A percentile compares a stretch with the other conserved stretches of the same genome.
These are phyloP conservation scores for Monarcha castaneiventris DNA, from an alignment of 2,113 vertebrate species.

Conservation along the genomic window DNA sequence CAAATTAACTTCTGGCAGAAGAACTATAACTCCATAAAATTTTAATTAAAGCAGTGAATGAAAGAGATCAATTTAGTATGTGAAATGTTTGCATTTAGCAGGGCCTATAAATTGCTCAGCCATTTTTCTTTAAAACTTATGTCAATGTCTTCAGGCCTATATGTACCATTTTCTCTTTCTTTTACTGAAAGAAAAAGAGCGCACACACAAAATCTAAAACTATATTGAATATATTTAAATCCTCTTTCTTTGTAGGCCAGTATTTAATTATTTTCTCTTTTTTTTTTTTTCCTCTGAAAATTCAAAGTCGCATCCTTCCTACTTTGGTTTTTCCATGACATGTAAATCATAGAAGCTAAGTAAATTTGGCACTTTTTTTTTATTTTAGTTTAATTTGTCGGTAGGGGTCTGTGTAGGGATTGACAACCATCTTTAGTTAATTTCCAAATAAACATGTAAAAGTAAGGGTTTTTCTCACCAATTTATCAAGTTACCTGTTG, in stretches of 20 bases:
- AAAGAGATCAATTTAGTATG: background rate
- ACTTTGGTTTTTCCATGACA: background rate
- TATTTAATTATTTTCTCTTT: background rate
- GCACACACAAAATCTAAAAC: background rate
- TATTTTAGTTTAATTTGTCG: background rate
- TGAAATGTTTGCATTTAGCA: background rate
- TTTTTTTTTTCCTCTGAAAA: background rate
- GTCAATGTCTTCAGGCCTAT: background rate
- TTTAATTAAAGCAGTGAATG: background rate
- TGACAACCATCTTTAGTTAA: background rate
- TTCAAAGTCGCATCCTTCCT: background rate
- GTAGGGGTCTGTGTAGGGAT: background rate
- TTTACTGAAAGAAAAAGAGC: background rate
- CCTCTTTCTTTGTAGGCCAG: background rate
- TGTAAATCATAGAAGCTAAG: background rate
- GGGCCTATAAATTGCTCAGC: background rate
- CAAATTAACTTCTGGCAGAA: background rate
- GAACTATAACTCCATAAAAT: background rate
- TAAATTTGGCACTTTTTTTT: background rate
- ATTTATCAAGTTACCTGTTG: background rate
- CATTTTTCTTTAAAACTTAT: background rate
- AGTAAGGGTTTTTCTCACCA: background rate
- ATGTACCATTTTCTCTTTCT: background rate
- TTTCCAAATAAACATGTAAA: background rate
- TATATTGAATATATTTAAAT: background rate